These are phyloP conservation scores for Antitype chi DNA, from an alignment of 2,888 invertebrate genomes.

Conservation along the genomic window DNA sequence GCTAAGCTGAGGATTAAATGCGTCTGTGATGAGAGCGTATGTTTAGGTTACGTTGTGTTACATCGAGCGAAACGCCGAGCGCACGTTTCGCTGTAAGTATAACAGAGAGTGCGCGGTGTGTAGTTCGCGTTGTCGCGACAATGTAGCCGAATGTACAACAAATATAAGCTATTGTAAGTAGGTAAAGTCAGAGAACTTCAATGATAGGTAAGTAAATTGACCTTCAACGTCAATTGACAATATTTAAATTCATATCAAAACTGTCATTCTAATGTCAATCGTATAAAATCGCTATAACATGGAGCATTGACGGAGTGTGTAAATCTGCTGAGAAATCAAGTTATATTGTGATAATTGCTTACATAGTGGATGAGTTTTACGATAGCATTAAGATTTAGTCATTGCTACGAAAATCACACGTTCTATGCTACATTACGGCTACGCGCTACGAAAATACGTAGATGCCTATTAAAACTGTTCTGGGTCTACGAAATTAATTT, in stretches of 20 bases:
- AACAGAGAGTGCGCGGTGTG: not conserved
- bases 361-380: not conserved
- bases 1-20: constrained; percentile 62
- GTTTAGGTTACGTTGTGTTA: constrained; percentile 46
- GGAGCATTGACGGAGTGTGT: not conserved
- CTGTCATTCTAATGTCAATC: not conserved
- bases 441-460: constrained; percentile 25
- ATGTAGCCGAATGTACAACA: not conserved
- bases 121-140: not conserved
- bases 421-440: constrained; percentile 1
- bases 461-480: not conserved
- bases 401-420: constrained; percentile 18
- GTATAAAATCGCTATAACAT: not conserved
- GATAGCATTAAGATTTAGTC: not conserved
- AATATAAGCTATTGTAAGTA: not conserved
- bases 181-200: not conserved
- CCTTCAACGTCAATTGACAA: too few relatives aligned
- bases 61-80: too few relatives aligned
- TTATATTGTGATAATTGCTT: not conserved
- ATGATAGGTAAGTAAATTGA: not conserved
- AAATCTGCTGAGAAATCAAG: not conserved
- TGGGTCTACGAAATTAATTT: not conserved
- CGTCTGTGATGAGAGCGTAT: constrained; percentile 32
- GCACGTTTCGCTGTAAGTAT: not conserved
- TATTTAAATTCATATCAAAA: constrained; percentile 1